Base-by-base conservation (phyloP, 2,888 invertebrate species). In the Caenorhabditis sp. region DNA sequence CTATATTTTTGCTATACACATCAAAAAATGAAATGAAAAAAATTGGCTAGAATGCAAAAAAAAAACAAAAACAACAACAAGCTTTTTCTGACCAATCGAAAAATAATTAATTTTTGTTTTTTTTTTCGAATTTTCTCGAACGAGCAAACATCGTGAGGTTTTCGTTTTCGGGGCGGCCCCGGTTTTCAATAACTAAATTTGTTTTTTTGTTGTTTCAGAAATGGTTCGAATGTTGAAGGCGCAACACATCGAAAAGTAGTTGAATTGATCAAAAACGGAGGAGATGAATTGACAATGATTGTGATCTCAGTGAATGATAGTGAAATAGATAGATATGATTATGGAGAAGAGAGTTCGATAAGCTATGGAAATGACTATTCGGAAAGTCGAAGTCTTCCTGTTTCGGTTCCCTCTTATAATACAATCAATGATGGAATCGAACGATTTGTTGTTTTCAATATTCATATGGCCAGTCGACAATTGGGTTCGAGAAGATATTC, bases 221-320 rank as follows among this genome's bases (percentile, higher is more conserved):
- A 99, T 91, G 94, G 94, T 82, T 93, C 94, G 76, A 96, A 94
- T 90, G 99, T 99, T 17, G 99, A 99, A 91, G 99, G 99, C 60
- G 93, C 97, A n/a, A 97, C 97, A 51, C 99, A 99, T 90, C 95
- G 97, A 87, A 97, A 97, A 90, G 99, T 99, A 76, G 99, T 99
- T 55, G 99, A 99, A 90, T 91, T 97, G 83, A 99, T 99, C 86
- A 97, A 97, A 89, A 96, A 97, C 17, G 97, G 99, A 1, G 97
- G 97, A 21, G 97, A 99, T 90, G 94, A 94, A 79, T 91, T 99
- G 78, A 95, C 94, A 26, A 91, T 99, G 66, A 95, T 97, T 71
- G 97, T 97, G 77, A 95, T 96, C 87, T 96, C 96, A 76, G 95
- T 96, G 71, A 94, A 95, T 81, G 93, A 93, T 57, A 69, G 76